These are phyloP conservation scores for Trissoscelio sp. DNA, from an alignment of 2,888 invertebrate genomes.

Conservation along the genomic window DNA sequence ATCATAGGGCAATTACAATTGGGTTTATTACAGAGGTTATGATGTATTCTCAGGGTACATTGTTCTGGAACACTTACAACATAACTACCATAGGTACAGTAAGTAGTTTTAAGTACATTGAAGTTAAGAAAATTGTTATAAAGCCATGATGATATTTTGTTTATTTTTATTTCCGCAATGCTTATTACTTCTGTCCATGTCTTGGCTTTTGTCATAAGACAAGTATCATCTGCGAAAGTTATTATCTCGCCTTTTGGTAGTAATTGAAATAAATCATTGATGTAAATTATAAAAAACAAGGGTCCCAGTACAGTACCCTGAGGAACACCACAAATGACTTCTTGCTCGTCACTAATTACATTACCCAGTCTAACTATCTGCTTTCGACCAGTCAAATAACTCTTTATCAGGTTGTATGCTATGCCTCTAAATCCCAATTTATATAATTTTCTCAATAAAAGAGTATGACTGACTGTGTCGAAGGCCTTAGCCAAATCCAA, in stretches of 20 bases:
- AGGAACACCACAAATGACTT: no score
- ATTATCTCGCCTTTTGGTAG: neutral
- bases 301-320: neutral
- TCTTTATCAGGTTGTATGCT: no score
- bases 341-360: neutral
- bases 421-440: no score
- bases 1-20: neutral
- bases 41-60: neutral
- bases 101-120: slow-evolving; percentile 4
- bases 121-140: slow-evolving; percentile 1
- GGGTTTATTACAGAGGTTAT: neutral
- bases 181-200: neutral
- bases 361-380: no score
- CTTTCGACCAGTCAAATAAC: no score
- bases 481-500: no score
- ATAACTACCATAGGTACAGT: slow-evolving; percentile 8
- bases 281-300: neutral
- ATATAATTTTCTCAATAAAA: no score
- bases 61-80: neutral
- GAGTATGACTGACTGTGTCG: no score
- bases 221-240: neutral
- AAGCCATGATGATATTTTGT: slow-evolving; percentile 11
- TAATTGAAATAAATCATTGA: neutral
- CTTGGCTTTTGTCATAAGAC: neutral
- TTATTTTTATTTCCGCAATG: neutral